Base-by-base conservation (phyloP, 2,113 vertebrate species). In the Phyllopteryx taeniolatus region DNA sequence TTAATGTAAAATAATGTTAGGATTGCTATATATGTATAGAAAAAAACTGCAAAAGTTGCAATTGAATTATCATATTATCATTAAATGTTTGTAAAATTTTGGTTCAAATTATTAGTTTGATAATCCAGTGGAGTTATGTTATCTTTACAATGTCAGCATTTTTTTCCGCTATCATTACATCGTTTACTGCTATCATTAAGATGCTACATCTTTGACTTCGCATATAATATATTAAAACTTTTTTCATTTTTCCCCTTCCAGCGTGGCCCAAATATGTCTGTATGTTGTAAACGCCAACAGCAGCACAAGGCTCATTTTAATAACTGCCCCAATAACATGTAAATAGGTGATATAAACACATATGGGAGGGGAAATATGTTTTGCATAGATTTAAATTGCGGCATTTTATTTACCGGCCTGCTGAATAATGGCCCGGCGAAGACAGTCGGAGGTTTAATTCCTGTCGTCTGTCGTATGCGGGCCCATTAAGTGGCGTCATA, bases 401-500 rank as follows among this genome's bases (percentile, higher is more conserved):
- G 67, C 72, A 49, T 86, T 88, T 88, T 87, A 89, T 88, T 88
- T 87, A 85, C 79, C 74, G 76, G 66, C 75, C 54, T 22, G 57
- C 82, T 86, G 71, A 87, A 90, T 89, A 87, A 91, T 86, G 81
- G 80, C 82, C 74, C 83, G 72, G 87, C 86, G 85, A 88, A 89
- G 80, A 87, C 77, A 90, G 84, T 90, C 85, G 82, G 83, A 79
- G 82, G 87, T 90, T 89, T 91, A 90, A 91, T 92, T 90, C 87
- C 86, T 83, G 84, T 89, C 83, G 19, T 90, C 86, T 81, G 87
- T 91, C 84, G 81, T 88, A 87, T 84, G 71, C 88, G 69, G 90
- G 88, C 88, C 31, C 90, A 90, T 92, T 90, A 92, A 90, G 93
- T 92, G 90, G 85, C 90, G 90, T 94, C 94, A 92, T 93, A 92